phyloP scores from a whole-genome alignment of 2,797 vertebrate species.

The Gymnothorax reevesii region DNA sequence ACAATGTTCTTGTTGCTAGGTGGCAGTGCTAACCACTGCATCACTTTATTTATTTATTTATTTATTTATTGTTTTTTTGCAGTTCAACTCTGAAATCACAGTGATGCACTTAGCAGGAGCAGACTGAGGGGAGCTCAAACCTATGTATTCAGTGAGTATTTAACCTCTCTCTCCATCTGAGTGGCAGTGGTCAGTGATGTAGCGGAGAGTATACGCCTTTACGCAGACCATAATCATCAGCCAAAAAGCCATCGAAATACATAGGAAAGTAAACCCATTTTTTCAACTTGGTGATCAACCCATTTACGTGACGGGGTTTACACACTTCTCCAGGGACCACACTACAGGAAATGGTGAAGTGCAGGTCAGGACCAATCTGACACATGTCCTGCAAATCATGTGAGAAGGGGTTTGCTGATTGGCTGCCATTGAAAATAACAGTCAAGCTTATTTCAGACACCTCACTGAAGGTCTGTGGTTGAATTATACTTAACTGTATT shows the following conservation, averaged over 20 bases:
- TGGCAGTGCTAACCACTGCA: too few relatives aligned
- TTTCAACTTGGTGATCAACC: too few relatives aligned
- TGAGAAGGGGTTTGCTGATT: neutral
- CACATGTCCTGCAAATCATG: neutral
- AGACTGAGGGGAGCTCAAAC: neutral
- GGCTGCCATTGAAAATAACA: neutral
- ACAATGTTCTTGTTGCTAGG: too few relatives aligned
- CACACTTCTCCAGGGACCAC: too few relatives aligned
- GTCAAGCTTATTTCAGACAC: neutral
- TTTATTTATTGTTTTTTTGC: neutral
- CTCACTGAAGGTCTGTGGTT: neutral
- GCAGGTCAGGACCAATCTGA: neutral
- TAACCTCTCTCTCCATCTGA: neutral
- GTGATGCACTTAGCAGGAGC: neutral
- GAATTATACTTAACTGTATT: neutral
- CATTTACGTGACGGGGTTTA: too few relatives aligned
- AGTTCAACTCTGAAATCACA: neutral
- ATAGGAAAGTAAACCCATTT: too few relatives aligned
- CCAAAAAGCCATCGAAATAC: too few relatives aligned
- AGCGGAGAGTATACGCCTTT: too few relatives aligned
- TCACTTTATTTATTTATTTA: too few relatives aligned
- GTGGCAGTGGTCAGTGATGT: too few relatives aligned
- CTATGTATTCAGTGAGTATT: neutral
- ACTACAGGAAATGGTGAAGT: neutral
- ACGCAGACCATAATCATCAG: too few relatives aligned